A percentile compares a stretch with the other conserved stretches of the same genome.
Evolutionary conservation across 2,888 invertebrate genomes (phyloP).

Genomic region (Nematopogon swammerdamellus): DNA sequence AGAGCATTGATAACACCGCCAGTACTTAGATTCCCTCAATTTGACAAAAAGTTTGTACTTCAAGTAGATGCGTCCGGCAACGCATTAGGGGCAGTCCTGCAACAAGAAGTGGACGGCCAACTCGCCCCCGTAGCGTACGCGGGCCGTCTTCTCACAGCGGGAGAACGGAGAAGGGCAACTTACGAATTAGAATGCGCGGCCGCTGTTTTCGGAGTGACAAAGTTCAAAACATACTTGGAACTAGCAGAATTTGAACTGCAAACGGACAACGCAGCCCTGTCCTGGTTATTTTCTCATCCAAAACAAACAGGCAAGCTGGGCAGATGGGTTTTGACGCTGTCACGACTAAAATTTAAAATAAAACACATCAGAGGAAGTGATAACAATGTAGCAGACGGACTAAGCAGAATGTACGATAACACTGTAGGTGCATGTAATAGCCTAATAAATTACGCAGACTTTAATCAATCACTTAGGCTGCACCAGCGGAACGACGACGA

Average conservation of each 20-base stretch:
- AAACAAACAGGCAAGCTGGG: not conserved
- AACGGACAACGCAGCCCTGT: conserved; percentile 6
- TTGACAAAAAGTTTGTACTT: conserved; percentile 4
- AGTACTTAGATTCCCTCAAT: conserved; percentile 4
- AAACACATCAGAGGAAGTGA: not conserved
- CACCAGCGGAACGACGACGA: not conserved
- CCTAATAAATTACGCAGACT: not conserved
- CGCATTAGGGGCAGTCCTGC: conserved; percentile 3
- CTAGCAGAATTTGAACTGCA: conserved; percentile 4
- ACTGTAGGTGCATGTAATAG: not conserved
- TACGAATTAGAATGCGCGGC: conserved; percentile 6
- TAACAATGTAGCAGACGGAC: not conserved
- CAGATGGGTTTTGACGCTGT: not conserved
- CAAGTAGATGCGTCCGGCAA: conserved; percentile 5
- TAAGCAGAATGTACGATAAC: not conserved
- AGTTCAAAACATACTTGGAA: conserved; percentile 4
- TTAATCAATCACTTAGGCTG: not conserved
- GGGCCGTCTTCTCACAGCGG: conserved; percentile 1
- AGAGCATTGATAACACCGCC: conserved; percentile 4
- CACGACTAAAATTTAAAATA: not conserved
- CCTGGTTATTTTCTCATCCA: conserved; percentile 5
- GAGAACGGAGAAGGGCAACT: conserved; percentile 2
- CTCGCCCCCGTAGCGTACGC: conserved; percentile 5
- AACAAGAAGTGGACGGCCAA: conserved; percentile 5
- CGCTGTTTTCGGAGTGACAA: conserved; percentile 5